Evolutionary conservation across 1,140 invertebrate species (phyloP), one percentile per base, ranked within the genome.

Genomic region (Drosophila nannoptera): DNA sequence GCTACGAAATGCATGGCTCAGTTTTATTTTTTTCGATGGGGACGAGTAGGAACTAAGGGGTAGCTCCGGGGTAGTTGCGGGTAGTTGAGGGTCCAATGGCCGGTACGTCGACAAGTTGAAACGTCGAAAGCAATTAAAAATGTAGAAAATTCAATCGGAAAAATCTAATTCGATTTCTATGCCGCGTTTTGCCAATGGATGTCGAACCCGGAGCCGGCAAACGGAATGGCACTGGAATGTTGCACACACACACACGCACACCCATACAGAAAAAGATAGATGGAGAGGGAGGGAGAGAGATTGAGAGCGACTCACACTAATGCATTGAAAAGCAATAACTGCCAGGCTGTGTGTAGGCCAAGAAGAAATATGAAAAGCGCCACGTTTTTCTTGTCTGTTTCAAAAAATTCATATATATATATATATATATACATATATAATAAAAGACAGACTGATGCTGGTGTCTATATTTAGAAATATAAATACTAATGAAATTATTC

Each of bases 61-160:
- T n/a, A 12, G 52, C 11, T 5, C 8, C 1, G 6, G 29, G 2
- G 4, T 32, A 7, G 7, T 9, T 16, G 9, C 7, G 55, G 43
- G 40, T 11, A 14, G 16, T 22, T 35, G 52, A 35, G 35, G 48
- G 31, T 29, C 12, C 35, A 50, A 43, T 33, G 52, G 43, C 31
- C 58, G 33, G 59, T 42, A 61, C 62, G 60, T 77, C 81, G 82
- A 86, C 78, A 87, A 86, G 77, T 86, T 81, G 70, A 86, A 86
- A 86, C 60, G 82, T 87, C 82, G 81, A 86, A 86, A 86, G 82
- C 81, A 86, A 86, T 86, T 86, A 86, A 86, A 84, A 86, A 87
- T 86, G 81, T 86, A 86, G 81, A 86, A 86, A 86, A 86, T 81
- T 86, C 81, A 86, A 86, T 86, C 81, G 81, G 82, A 82, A 86